Percentiles rank a stretch among this genome's conserved stretches.
Evolutionary conservation across 2,113 vertebrate species (phyloP).

Genomic region (Alectura lathami): DNA sequence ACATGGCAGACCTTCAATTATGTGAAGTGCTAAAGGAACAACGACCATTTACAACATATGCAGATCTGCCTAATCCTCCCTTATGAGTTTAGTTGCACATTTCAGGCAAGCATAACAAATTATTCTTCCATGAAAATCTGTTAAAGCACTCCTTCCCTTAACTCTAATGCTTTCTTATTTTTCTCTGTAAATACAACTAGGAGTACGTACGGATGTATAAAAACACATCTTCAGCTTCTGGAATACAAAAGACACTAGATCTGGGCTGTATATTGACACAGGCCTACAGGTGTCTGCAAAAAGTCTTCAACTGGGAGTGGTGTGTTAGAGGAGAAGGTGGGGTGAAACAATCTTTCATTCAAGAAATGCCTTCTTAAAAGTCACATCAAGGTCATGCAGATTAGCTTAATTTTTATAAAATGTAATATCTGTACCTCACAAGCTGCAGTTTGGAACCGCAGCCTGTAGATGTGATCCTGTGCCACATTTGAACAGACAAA

Average conservation of each 20-base stretch:
- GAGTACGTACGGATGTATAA: not conserved
- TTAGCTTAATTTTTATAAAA: not conserved
- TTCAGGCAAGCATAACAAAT: not conserved
- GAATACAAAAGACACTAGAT: not conserved
- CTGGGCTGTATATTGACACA: not conserved
- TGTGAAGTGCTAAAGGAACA: not conserved
- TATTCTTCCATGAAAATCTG: not conserved
- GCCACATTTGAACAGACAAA: not conserved
- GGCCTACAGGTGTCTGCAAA: not conserved
- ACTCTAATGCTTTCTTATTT: not conserved
- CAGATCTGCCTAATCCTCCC: not conserved
- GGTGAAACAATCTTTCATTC: not conserved
- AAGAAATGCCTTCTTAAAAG: not conserved
- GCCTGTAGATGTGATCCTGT: not conserved
- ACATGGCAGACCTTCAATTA: fast-evolving
- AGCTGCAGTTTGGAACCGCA: not conserved
- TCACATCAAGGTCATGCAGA: not conserved
- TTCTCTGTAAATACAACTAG: not conserved
- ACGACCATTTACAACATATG: not conserved
- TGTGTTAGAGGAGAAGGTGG: not conserved
- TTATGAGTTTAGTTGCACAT: not conserved
- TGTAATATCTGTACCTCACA: not conserved
- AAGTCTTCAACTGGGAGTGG: not conserved
- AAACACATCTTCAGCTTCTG: not conserved
- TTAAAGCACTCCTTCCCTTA: not conserved